These are phyloP conservation scores for Pygoscelis antarcticus DNA, from an alignment of 2,113 vertebrate species.

Conservation along the genomic window DNA sequence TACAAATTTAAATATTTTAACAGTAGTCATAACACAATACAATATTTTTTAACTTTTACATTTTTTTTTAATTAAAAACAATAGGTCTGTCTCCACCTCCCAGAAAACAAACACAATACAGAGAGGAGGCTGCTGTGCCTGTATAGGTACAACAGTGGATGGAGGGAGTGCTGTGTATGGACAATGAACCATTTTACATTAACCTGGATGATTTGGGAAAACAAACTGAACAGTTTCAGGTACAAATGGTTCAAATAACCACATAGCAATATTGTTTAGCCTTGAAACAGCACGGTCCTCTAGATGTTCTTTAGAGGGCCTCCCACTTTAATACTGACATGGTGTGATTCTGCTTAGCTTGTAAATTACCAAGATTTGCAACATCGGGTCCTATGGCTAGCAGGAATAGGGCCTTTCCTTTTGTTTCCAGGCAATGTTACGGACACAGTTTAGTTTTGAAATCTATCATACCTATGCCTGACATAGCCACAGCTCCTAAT, in stretches of 20 bases:
- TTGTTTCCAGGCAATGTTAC: neutral
- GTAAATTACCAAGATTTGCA: neutral
- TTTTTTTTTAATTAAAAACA: constrained; percentile 59
- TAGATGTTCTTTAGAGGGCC: constrained; percentile 20
- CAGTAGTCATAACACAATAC: constrained; percentile 69
- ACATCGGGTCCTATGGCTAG: neutral
- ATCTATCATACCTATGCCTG: neutral
- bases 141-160: constrained; percentile 41
- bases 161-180: constrained; percentile 50
- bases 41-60: constrained; percentile 67
- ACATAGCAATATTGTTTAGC: constrained; percentile 35
- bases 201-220: constrained; percentile 25
- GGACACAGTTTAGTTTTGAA: neutral
- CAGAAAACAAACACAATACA: constrained; percentile 58
- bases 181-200: constrained; percentile 62
- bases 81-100: constrained; percentile 60
- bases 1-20: constrained; percentile 73
- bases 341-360: constrained; percentile 11
- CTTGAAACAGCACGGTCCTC: constrained; percentile 54
- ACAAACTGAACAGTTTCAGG: constrained; percentile 57
- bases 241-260: constrained; percentile 60
- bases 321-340: constrained; percentile 57
- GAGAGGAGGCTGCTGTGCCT: constrained; percentile 61
- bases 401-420: neutral
- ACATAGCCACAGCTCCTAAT: constrained; percentile 7